Base-by-base conservation (phyloP, 2,888 invertebrate genomes). In the Andrena minutula region DNA sequence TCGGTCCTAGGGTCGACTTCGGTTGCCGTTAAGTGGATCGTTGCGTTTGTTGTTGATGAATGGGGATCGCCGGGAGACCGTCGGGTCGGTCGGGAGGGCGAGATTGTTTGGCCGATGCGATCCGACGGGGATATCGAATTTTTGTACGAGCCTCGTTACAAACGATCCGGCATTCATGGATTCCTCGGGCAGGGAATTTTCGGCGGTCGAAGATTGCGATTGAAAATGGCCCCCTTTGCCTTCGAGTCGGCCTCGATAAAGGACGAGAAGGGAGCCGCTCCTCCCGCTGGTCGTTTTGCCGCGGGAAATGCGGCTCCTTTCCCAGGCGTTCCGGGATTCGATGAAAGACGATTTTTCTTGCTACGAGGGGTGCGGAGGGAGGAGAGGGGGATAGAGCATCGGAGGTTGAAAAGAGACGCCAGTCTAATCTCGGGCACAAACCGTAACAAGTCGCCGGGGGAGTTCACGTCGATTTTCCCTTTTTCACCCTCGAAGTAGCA, bases 391-490 rank as follows among this genome's bases (percentile, higher is more conserved):
- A n/a, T 8, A 12, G 35, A 1, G 60, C 6, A 51, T 30, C 28
- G 28, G n/a, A 1, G 6, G 58, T 26, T 35, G 32, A 32, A 56
- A 20, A 2, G 16, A 35, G 41, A 7, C 12, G 41, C 23, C 8
- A n/a, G 58, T 71, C 79, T 76, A 76, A 80, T 76, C 79, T 76
- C 51, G 76, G 35, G 53, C 61, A 61, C 53, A 56, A 80, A 47
- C 76, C 66, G 61, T 80, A 80, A 80, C 66, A 76, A 76, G 66
- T 72, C 61, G 61, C 61, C 71, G 8, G 20, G 79, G 75, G 79
- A 76, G 20, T 66, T 66, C 64, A 26, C 69, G 79, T 65, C 79
- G 64, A 70, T 75, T 79, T 79, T 69, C 28, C 61, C 69, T 65
- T 79, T 75, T 64, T 75, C 75, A 64, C 69, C 69, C 68, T 2